Conservation (phyloP, 2,888 invertebrate genomes). For the Palloptera scutellata region DNA sequence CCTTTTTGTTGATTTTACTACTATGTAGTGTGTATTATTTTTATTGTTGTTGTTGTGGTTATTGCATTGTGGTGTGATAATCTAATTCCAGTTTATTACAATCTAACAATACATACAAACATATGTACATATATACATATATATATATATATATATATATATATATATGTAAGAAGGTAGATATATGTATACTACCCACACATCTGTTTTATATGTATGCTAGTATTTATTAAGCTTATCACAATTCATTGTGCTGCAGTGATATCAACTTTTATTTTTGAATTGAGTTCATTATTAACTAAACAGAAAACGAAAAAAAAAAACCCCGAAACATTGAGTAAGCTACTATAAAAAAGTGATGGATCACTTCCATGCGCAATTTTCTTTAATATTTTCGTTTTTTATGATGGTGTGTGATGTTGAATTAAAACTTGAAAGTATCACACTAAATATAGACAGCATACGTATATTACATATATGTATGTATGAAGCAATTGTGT, state of each 20-base stretch:
- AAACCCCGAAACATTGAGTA: neutral
- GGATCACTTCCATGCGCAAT: constrained; percentile 59
- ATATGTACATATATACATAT: neutral
- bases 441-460: neutral
- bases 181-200: neutral
- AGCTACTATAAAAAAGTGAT: constrained; percentile 42
- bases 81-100: constrained; percentile 30
- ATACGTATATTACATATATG: too few relatives aligned
- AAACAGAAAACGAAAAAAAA: neutral
- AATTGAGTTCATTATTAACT: constrained; percentile 36
- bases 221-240: constrained; percentile 3
- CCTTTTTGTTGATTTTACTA: constrained; percentile 15
- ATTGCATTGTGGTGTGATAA: constrained; percentile 33
- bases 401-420: constrained; percentile 11
- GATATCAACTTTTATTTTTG: constrained; percentile 2
- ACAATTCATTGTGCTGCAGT: neutral
- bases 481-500: too few relatives aligned
- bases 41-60: constrained; percentile 17
- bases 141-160: neutral
- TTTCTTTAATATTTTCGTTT: constrained; percentile 51
- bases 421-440: constrained; percentile 1
- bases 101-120: constrained; percentile 2
- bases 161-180: neutral
- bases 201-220: too few relatives aligned
- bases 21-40: constrained; percentile 3